Base-by-base conservation (phyloP, 2,888 invertebrate genomes). In the Stenchaetothrips biformis region DNA sequence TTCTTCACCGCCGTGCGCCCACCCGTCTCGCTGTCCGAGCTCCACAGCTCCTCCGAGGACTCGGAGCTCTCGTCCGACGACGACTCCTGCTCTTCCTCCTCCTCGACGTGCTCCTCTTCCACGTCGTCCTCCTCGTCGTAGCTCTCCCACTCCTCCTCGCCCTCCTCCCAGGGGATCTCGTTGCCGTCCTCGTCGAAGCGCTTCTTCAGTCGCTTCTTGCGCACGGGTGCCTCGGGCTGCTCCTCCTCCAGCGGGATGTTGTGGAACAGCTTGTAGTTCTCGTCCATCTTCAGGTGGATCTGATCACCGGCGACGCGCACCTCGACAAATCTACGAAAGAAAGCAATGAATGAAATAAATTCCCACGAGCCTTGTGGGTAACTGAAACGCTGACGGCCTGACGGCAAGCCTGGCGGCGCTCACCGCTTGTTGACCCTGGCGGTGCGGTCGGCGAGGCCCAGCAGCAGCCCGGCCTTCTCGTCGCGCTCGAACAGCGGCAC, bases 401-500 rank as follows among this genome's bases (percentile, higher is more conserved):
- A 2, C 21, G 21, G 78, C 27, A 2, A 4, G 78, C 78, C 3
- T 27, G n/a, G 3, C 21, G 21, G 78, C 27, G 1, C 78, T 11
- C 53, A 83, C 83, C 83, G 82, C 77, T 91, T 88, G 7, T 89
- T 89, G 7, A 87, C 86, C 25, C 90, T 87, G 67, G 25, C 11
- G 67, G 67, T 7, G 67, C 67, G 67, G 83, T 92, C 92, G 7
- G 86, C 87, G 2, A 91, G 87, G 48, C 89, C 89, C 0, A 95
- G 85, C 78, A 95, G 85, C 78, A 91, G 85, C 83, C 89, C 87
- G 67, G 89, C 89, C 11, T 89, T 89, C 84, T 91, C 92, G 84
- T 92, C 93, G 37, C 97, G 88, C 84, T 92, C 91, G 85, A 93
- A 94, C 9, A 97, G 87, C 0, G 96, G 94, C 18, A 88, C 85